Evolutionary conservation across 2,888 invertebrate genomes (phyloP), one percentile per base, ranked within the genome.

Genomic region (Clostera curtula): DNA sequence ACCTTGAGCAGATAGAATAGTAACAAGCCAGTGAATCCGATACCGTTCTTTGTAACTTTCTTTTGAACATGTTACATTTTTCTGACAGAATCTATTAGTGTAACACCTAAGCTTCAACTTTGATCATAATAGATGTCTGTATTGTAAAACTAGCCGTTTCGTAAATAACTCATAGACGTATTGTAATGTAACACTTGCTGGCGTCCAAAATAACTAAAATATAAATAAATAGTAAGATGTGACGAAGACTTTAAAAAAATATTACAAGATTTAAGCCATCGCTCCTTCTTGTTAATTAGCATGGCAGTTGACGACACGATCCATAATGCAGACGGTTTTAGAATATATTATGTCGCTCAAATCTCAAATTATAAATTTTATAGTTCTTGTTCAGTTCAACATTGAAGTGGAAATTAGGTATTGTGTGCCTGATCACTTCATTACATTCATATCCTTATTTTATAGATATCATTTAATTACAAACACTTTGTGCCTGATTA

Each of bases 301-400:
- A 77, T 77, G 69, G 77, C 71, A 69, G 77, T 77, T 75, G 74
- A 74, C 79, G 79, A 77, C 65, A 61, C 66, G 64, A 58, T 71
- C 65, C 65, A 57, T 60, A 49, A n/a, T n/a, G n/a, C n/a, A n/a
- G n/a, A n/a, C n/a, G n/a, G n/a, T n/a, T n/a, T n/a, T n/a, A n/a
- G n/a, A n/a, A n/a, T n/a, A n/a, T n/a, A n/a, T n/a, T n/a, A n/a
- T n/a, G n/a, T n/a, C n/a, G n/a, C n/a, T n/a, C n/a, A n/a, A n/a
- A n/a, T n/a, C n/a, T n/a, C n/a, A n/a, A n/a, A n/a, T n/a, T n/a
- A n/a, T n/a, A n/a, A n/a, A n/a, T n/a, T n/a, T n/a, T n/a, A n/a
- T n/a, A n/a, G n/a, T n/a, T n/a, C n/a, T n/a, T n/a, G n/a, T n/a
- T n/a, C n/a, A n/a, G n/a, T n/a, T n/a, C n/a, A n/a, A n/a, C n/a